These are phyloP conservation scores for Syngnathus rostellatus DNA, from an alignment of 2,797 vertebrate genomes.

Conservation along the genomic window DNA sequence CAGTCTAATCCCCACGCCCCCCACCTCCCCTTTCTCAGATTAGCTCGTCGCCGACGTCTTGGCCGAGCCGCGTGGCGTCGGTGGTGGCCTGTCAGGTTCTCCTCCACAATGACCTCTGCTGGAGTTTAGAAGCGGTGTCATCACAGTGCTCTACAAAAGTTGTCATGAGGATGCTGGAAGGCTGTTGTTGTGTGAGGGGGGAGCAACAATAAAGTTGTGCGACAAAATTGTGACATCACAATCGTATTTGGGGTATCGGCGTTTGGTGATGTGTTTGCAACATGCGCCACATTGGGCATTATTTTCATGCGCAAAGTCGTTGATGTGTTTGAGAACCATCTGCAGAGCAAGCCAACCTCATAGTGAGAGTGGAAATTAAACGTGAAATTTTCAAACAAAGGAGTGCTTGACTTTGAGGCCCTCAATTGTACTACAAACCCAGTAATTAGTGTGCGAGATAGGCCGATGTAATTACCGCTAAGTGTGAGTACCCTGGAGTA, in stretches of 20 bases:
- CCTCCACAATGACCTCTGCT: constrained; percentile 70
- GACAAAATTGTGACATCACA: too few species aligned
- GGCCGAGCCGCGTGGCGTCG: constrained; percentile 42
- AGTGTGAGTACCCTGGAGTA: constrained; percentile 56
- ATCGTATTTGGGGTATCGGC: too few species aligned
- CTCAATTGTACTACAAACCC: constrained; percentile 59
- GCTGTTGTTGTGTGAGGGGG: not conserved
- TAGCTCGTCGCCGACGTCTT: constrained; percentile 60
- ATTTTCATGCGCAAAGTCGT: not conserved
- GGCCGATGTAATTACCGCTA: constrained; percentile 61
- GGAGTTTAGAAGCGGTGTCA: constrained; percentile 46
- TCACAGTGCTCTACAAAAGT: constrained; percentile 41
- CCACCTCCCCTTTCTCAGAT: constrained; percentile 61
- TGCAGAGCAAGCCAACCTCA: not conserved
- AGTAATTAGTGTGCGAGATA: constrained; percentile 63
- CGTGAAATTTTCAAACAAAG: constrained; percentile 18
- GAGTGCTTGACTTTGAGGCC: constrained; percentile 56
- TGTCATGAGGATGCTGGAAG: constrained; percentile 21
- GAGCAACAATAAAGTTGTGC: too few species aligned
- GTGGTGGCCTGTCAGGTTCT: constrained; percentile 55
- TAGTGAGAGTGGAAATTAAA: constrained; percentile 1
- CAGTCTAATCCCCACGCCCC: constrained; percentile 64
- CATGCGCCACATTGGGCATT: too few species aligned
- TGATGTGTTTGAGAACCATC: not conserved
- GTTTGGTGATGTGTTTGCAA: too few species aligned